Base-by-base conservation (phyloP, 2,888 invertebrate genomes). In the Maniola hyperantus region DNA sequence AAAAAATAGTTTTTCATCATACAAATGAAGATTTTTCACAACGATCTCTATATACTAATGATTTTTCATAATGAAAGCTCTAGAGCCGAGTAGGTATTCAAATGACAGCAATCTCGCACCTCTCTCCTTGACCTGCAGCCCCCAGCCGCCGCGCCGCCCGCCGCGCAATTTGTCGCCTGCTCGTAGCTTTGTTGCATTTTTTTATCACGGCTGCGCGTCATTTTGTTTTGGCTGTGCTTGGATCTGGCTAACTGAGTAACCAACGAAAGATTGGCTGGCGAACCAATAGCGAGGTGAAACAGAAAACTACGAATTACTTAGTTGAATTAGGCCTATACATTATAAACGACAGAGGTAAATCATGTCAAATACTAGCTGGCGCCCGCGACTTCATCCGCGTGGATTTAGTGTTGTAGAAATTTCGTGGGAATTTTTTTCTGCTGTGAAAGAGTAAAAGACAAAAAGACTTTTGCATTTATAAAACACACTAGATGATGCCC, bases 41-140 rank as follows among this genome's bases (percentile, higher is more conserved):
- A 18, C 5, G 20, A 11, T 20, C 5, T 20, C 7, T 18, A n/a
- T 13, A 33, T 26, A 53, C 10, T 2, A 6, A 13, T 13, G 8
- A 15, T 15, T 46, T 46, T 48, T 46, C n/a, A 11, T 15, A 54
- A 59, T 33, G 33, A 34, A 46, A 46, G 33, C 33, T 44, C 15
- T 46, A 46, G 34, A 48, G 59, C 7, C 33, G 44, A 50, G 50
- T 50, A 55, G 26, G n/a, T 42, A 51, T 34, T 60, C 65, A 44
- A 42, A 66, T 51, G n/a, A 64, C 46, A 54, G 34, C 46, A 66
- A 69, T 68, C 63, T 26, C 68, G 72, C 73, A 76, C 78, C 80
- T 79, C 77, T 84, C 84, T 83, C 84, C 84, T 88, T 86, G 85
- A 87, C 85, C 86, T 74, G 75, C 55, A 74, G 72, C 70, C 75